phyloP scores from a whole-genome alignment of 2,113 vertebrate genomes.

The Montifringilla adamsi region DNA sequence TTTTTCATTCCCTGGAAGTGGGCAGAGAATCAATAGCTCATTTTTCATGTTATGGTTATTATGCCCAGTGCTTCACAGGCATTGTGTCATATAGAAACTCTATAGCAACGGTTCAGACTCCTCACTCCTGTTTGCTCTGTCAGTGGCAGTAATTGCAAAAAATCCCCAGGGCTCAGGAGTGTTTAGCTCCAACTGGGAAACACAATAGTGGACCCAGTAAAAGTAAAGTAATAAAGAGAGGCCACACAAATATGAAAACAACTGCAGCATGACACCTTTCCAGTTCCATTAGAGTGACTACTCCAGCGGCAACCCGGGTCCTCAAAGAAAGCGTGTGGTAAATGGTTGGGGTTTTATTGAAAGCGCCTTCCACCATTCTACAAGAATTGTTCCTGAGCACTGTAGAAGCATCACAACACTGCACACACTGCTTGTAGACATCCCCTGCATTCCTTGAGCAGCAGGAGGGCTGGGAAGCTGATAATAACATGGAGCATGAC shows the following conservation, averaged over 20 bases:
- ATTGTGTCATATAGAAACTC: conserved; percentile 2
- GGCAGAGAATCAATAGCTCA: conserved; percentile 51
- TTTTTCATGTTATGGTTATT: conserved; percentile 49
- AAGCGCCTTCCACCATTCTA: not conserved
- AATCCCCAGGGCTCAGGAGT: not conserved
- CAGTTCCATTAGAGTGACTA: not conserved
- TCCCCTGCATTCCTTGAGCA: not conserved
- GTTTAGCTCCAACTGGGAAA: conserved; percentile 12
- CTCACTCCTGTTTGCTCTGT: conserved; percentile 24
- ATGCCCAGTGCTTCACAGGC: not conserved
- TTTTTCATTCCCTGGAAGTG: conserved; percentile 41
- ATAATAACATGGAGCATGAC: not conserved
- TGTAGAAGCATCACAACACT: not conserved
- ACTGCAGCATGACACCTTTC: not conserved
- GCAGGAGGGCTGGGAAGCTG: not conserved
- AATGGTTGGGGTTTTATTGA: not conserved
- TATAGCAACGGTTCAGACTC: not conserved
- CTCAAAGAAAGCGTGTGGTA: not conserved
- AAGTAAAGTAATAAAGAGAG: conserved; percentile 21
- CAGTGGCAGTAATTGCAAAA: conserved; percentile 42
- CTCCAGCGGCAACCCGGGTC: not conserved
- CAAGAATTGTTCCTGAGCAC: not conserved
- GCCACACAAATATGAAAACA: conserved; percentile 24
- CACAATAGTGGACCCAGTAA: not conserved
- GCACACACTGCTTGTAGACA: not conserved